Base-by-base conservation (phyloP, 2,888 invertebrate species). In the Papilio demoleus region DNA sequence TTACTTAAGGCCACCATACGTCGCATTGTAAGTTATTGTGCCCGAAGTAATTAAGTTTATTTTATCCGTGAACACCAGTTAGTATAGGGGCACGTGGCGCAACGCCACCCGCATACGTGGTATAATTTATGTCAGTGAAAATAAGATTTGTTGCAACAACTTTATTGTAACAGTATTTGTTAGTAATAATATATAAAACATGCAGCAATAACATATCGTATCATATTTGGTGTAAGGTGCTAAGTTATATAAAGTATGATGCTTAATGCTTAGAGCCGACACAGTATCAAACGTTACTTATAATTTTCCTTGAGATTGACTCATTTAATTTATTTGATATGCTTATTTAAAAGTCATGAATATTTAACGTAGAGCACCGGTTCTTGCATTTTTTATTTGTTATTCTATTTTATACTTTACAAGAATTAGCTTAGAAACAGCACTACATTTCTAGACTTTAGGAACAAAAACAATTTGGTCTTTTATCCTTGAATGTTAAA, bases 101-200 rank as follows among this genome's bases (percentile, higher is more conserved):
- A 61, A 53, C 27, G 22, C n/a, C 34, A 38, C 67, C 67, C 67
- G 67, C 67, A 67, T 67, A 31, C 40, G 40, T 17, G 38, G 27
- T 24, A 40, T 61, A 50, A 53, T 53, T 61, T 31, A 61, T 66
- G 60, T 45, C 22, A 27, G 60, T 40, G 50, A 50, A 61, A 61
- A 27, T 53, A 38, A 45, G 24, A 47, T 19, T 40, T 19, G 5
- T 53, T 53, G 9, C 11, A 53, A 27, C n/a, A 27, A 45, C 17
- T 9, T 45, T 45, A 19, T 45, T 19, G 17, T 45, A 45, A 31
- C 4, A 31, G 31, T 31, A 6, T 4, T 4, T 31, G 3, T 4
- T 31, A 31, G 31, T 3, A 31, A 31, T 31, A 4, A 6, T 31
- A 31, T 31, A 6, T 6, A 4, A 6, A 31, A 31, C 6, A 31